phyloP scores from a whole-genome alignment of 92 coral and sea anemone genomes.

The Heliopora coerulea region DNA sequence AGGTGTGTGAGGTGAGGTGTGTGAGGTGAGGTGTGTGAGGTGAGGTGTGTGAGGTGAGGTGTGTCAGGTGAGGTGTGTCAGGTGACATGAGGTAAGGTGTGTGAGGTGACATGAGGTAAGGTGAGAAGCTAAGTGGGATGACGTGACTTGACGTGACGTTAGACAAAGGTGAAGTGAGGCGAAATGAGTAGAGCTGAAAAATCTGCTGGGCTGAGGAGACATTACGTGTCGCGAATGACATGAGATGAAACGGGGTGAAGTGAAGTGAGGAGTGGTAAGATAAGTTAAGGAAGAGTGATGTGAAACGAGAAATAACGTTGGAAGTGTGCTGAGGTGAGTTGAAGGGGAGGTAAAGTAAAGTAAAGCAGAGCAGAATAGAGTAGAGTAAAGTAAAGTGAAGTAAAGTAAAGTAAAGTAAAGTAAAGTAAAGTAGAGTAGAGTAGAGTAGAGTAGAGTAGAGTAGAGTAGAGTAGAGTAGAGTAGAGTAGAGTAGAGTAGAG shows the following conservation, averaged over 20 bases:
- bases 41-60: slow-evolving; percentile 2
- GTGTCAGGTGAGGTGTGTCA: slow-evolving; percentile 8
- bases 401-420: not conserved
- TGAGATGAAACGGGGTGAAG: not conserved
- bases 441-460: not conserved
- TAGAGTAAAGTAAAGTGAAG: not conserved
- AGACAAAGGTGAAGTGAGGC: no score
- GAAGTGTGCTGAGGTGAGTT: not conserved
- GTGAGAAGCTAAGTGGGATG: not conserved
- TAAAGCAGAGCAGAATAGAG: not conserved
- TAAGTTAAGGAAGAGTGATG: not conserved
- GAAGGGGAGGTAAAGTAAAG: not conserved
- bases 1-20: slow-evolving; percentile 3
- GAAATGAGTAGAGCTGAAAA: no score
- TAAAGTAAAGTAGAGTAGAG: slow-evolving; percentile 2
- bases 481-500: not conserved
- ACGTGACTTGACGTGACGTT: not conserved
- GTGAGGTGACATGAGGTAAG: not conserved
- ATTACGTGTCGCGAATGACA: no score
- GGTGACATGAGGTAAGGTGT: not conserved
- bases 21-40: slow-evolving; percentile 1
- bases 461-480: not conserved
- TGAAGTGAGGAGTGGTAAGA: not conserved
- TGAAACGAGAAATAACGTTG: no score
- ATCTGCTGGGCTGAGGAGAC: no score